phyloP scores from a whole-genome alignment of 2,113 vertebrate species.

The Silurus asotus region DNA sequence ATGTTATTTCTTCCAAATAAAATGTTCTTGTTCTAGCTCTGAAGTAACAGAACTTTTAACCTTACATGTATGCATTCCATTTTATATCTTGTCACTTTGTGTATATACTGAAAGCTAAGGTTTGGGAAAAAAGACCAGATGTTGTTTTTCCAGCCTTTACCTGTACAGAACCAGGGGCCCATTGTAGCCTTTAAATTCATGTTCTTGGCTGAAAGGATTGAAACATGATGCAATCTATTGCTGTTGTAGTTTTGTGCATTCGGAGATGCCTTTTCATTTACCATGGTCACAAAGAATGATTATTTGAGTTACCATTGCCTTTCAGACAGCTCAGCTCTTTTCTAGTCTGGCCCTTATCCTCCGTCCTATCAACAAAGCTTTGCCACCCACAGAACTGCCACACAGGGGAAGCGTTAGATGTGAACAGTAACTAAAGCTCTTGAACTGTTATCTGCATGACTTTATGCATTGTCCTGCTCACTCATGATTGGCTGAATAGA shows the following conservation, averaged over 20 bases:
- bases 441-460: not conserved
- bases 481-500: not conserved
- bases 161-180: not conserved
- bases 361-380: not conserved
- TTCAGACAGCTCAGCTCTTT: not conserved
- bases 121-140: constrained; percentile 1
- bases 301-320: not conserved
- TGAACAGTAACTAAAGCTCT: not conserved
- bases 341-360: not conserved
- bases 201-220: not conserved
- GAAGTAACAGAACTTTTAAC: not conserved
- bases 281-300: no score
- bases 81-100: not conserved
- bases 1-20: not conserved
- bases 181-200: not conserved
- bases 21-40: not conserved
- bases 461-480: not conserved
- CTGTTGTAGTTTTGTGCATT: not conserved
- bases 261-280: not conserved
- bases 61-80: not conserved
- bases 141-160: not conserved
- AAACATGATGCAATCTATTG: not conserved
- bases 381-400: not conserved
- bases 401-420: not conserved
- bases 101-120: not conserved